phyloP scores from a whole-genome alignment of 2,888 invertebrate genomes.

The Sarcophaga variegata region DNA sequence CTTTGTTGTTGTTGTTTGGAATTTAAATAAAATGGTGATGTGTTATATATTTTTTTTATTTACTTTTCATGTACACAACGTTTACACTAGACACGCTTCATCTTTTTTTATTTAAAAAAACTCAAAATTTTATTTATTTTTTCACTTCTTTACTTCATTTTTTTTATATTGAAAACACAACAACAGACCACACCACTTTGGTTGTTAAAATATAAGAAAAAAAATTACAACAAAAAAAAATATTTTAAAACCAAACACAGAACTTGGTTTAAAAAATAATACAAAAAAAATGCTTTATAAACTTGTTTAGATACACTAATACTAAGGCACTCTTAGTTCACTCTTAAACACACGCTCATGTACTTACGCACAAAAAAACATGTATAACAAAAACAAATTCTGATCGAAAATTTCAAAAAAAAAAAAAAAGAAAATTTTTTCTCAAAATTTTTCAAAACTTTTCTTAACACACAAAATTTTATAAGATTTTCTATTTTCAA shows the following conservation, averaged over 20 bases:
- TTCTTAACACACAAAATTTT: neutral
- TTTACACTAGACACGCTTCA: constrained; percentile 62
- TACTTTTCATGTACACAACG: constrained; percentile 15
- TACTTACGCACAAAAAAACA: constrained; percentile 43
- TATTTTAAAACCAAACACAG: constrained; percentile 12
- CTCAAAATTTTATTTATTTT: neutral
- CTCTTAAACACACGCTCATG: neutral
- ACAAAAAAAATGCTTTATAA: constrained; percentile 70
- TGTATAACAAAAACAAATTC: constrained; percentile 21
- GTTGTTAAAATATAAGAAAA: neutral
- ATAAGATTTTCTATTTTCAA: neutral
- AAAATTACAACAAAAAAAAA: no score
- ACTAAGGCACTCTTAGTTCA: constrained; percentile 42
- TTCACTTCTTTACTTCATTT: neutral
- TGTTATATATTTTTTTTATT: no score
- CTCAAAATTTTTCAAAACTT: neutral
- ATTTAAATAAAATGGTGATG: neutral
- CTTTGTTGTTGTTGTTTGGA: constrained; percentile 21
- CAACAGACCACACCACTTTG: constrained; percentile 28
- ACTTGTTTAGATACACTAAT: constrained; percentile 74
- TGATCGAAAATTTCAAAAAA: neutral
- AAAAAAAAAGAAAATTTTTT: neutral
- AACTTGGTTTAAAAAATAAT: constrained; percentile 40
- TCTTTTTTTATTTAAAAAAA: constrained; percentile 39
- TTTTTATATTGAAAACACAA: neutral